These are phyloP conservation scores for Carassius carassius DNA, from an alignment of 2,113 vertebrate species.

Conservation along the genomic window DNA sequence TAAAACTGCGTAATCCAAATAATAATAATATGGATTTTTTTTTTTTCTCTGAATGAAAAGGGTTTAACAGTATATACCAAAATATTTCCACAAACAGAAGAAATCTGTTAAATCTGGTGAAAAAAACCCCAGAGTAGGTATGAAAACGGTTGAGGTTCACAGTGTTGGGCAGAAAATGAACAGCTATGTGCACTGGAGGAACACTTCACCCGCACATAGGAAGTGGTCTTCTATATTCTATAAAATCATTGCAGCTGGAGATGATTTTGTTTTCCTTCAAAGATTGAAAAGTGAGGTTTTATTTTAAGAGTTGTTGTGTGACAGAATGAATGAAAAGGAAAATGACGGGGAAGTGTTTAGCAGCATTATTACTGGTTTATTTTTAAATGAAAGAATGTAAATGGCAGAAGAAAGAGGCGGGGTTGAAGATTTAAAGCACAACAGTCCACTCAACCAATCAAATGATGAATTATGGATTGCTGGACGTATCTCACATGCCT, in stretches of 20 bases:
- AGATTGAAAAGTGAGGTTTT: conserved; percentile 1
- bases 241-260: not conserved
- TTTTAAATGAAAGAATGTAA: conserved; percentile 34
- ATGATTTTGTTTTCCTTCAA: not conserved
- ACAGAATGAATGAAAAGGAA: not conserved
- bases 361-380: conserved; percentile 43
- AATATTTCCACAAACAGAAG: no score
- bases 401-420: conserved; percentile 31
- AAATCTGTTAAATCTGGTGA: no score
- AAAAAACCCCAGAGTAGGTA: no score
- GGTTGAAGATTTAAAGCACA: conserved; percentile 20
- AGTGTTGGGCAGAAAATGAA: not conserved
- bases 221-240: not conserved
- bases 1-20: no score
- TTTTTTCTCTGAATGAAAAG: no score
- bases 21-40: no score
- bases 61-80: no score
- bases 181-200: not conserved
- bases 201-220: not conserved
- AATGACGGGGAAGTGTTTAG: conserved; percentile 17
- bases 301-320: not conserved
- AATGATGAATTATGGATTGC: not conserved
- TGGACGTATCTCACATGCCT: not conserved
- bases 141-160: not conserved
- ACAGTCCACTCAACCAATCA: conserved; percentile 26